These are phyloP conservation scores for Dendrocincla tyrannina DNA, from an alignment of 2,797 vertebrate genomes.

Conservation along the genomic window DNA sequence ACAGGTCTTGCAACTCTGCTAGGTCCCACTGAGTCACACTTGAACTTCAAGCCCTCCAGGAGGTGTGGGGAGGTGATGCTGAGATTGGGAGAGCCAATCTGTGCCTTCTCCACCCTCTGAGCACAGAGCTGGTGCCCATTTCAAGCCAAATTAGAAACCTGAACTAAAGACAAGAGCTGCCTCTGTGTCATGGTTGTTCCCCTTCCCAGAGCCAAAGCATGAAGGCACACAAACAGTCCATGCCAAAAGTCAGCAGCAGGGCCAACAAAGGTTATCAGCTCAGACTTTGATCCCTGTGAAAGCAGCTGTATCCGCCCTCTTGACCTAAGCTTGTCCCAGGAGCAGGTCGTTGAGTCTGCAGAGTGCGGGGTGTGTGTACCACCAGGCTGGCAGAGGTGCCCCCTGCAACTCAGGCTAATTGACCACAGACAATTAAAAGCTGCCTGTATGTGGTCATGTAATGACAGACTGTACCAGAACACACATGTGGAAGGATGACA, in stretches of 20 bases:
- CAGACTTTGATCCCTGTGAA: background rate
- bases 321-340: background rate
- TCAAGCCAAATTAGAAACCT: background rate
- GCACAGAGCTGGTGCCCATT: background rate
- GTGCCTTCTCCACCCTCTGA: fast-evolving
- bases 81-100: background rate
- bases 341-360: fast-evolving
- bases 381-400: fast-evolving
- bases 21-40: background rate
- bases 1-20: background rate
- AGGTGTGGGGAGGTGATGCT: background rate
- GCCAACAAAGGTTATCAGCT: background rate
- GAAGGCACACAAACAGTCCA: background rate
- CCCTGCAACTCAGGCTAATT: background rate
- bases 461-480: background rate
- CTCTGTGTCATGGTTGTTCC: fast-evolving
- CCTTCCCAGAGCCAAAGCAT: background rate
- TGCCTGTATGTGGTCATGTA: background rate
- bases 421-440: background rate
- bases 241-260: background rate
- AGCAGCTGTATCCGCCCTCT: fast-evolving
- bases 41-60: background rate
- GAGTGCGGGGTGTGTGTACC: fast-evolving
- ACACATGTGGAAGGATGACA: background rate
- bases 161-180: background rate